Conservation (phyloP, 2,113 vertebrate genomes). For the Rhinolophus sinicus region DNA sequence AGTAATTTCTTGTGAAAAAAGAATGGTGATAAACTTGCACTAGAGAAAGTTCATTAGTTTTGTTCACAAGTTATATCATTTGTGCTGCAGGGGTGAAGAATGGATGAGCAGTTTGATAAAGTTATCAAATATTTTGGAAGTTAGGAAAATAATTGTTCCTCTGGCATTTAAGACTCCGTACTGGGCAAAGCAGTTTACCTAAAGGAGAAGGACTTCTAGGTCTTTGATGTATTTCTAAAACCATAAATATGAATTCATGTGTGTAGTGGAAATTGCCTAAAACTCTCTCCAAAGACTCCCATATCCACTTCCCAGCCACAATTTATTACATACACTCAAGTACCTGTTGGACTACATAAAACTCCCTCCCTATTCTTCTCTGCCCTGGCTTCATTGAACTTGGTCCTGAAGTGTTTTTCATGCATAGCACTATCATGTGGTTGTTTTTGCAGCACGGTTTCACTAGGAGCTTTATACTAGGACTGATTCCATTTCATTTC, state of each 20-base stretch:
- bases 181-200: neutral
- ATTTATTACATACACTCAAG: neutral
- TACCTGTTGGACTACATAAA: neutral
- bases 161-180: neutral
- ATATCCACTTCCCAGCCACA: neutral
- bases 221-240: neutral
- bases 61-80: neutral
- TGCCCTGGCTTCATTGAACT: neutral
- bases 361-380: neutral
- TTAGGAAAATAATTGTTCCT: conserved; percentile 15
- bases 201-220: neutral
- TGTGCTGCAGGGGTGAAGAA: neutral
- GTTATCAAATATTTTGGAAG: neutral
- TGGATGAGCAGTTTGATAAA: neutral
- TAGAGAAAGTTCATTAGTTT: conserved; percentile 40
- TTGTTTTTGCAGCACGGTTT: neutral
- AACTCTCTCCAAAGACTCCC: neutral
- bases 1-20: conserved; percentile 27
- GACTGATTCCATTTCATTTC: conserved; percentile 8
- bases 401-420: neutral
- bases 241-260: neutral
- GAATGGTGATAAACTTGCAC: neutral
- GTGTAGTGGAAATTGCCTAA: neutral
- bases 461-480: neutral
- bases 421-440: neutral